Conservation (phyloP, 2,113 vertebrate species). For the Aviceda subcristata region DNA sequence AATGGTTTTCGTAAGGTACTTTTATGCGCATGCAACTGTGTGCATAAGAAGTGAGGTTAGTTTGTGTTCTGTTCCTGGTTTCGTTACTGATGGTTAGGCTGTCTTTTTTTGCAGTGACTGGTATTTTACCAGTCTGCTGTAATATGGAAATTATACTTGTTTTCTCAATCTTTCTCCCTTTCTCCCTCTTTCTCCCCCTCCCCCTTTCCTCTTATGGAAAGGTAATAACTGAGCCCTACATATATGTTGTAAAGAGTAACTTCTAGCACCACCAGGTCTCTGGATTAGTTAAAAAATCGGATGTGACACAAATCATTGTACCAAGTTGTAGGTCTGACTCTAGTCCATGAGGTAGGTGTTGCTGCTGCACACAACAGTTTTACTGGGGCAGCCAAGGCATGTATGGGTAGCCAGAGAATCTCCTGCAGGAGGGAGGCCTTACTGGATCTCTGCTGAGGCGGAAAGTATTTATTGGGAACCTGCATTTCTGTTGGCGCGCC, state of each 20-base stretch:
- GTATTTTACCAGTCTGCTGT: not conserved
- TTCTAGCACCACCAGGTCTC: not conserved
- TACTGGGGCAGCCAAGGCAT: not conserved
- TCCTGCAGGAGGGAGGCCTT: not conserved
- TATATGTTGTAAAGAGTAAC: not conserved
- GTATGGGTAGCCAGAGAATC: not conserved
- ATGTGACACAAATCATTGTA: not conserved
- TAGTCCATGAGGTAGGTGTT: not conserved
- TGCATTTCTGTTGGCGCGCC: not conserved
- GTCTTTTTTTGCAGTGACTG: not conserved
- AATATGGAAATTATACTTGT: not conserved
- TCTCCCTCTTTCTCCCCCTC: not conserved
- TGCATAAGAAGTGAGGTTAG: rapidly evolving
- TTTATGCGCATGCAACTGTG: not conserved
- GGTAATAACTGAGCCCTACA: not conserved
- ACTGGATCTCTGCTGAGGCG: not conserved
- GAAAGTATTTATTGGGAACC: not conserved
- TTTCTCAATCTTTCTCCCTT: not conserved
- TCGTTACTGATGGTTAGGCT: not conserved
- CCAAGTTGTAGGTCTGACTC: not conserved
- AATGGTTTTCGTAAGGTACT: not conserved
- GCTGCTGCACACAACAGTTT: not conserved
- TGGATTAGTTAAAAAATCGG: not conserved
- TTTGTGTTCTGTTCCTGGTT: not conserved
- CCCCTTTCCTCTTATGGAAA: not conserved